Base-by-base conservation (phyloP, 2,888 invertebrate species). In the Macaria liturata region DNA sequence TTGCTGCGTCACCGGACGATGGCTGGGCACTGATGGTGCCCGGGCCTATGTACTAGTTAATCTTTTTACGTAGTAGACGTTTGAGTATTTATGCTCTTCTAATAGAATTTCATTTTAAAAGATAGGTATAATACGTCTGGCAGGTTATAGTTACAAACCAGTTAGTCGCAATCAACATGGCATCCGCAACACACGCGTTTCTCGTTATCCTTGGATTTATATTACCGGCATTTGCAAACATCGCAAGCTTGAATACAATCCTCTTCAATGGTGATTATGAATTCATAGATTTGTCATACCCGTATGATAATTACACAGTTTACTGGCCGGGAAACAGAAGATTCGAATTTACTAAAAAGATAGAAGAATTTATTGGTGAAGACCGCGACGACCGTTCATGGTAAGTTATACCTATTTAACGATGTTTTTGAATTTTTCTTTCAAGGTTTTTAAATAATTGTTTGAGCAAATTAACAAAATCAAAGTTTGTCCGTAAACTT, bases 261-360 rank as follows among this genome's bases (percentile, higher is more conserved):
- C 65, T 86, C 51, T 81, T 82, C 47, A 75, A 66, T 61, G 80
- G 78, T n/a, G 67, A 75, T 46, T 83, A 78, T 62, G 83, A 85
- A 51, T 84, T 85, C 56, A 71, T 84, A 56, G 87, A 88, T 68
- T 68, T 88, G 49, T 78, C 80, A 32, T 76, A 84, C 64, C 68
- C 78, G 3, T 86, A 83, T 59, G 77, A 85, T 65, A 74, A 77
- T 37, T 34, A 72, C 32, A 83, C 86, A 3, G 66, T 85, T 9
- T 85, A 83, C 68, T 86, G 81, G 82, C 77, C 80, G 0, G 68
- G 69, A 20, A 46, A 43, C 20, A 63, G 69, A 62, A 67, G 66
- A 1, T 87, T 86, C 67, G 58, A 66, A 57, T 85, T 80, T 60
- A 83, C 76, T 9, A 81, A 77, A 59, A 75, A 76, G 65, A 62